These are phyloP conservation scores for Diloba caeruleocephala DNA, from an alignment of 2,888 invertebrate species.

Conservation along the genomic window DNA sequence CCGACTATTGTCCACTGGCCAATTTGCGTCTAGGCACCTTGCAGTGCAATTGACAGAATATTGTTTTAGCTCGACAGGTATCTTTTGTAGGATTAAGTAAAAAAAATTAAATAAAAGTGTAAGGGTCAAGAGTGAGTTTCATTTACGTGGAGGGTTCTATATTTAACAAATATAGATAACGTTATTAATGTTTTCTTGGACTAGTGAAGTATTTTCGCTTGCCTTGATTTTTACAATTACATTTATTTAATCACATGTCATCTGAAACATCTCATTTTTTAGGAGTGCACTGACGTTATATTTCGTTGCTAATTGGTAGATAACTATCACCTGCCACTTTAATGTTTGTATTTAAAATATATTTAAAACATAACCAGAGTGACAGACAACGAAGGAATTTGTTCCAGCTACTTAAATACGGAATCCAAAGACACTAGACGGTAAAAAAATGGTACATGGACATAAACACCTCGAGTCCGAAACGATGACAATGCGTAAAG, in stretches of 20 bases:
- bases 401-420: background rate
- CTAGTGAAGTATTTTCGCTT: too few relatives aligned
- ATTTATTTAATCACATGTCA: too few relatives aligned
- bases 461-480: constrained; percentile 69
- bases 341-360: too few relatives aligned
- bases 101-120: constrained; percentile 18
- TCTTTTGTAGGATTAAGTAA: constrained; percentile 48
- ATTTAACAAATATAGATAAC: too few relatives aligned
- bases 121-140: constrained; percentile 11
- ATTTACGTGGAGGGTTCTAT: constrained; percentile 30
- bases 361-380: too few relatives aligned
- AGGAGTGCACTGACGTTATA: too few relatives aligned
- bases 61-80: constrained; percentile 84
- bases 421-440: constrained; percentile 48
- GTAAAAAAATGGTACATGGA: constrained; percentile 60
- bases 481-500: constrained; percentile 73
- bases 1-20: constrained; percentile 62
- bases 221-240: too few relatives aligned
- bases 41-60: constrained; percentile 79
- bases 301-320: too few relatives aligned
- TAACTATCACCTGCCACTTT: too few relatives aligned
- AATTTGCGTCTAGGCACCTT: constrained; percentile 76
- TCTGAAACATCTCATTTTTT: too few relatives aligned
- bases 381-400: background rate
- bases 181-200: too few relatives aligned